These are phyloP conservation scores for Euwallacea fornicatus DNA, from an alignment of 1,140 invertebrate genomes.

Conservation along the genomic window DNA sequence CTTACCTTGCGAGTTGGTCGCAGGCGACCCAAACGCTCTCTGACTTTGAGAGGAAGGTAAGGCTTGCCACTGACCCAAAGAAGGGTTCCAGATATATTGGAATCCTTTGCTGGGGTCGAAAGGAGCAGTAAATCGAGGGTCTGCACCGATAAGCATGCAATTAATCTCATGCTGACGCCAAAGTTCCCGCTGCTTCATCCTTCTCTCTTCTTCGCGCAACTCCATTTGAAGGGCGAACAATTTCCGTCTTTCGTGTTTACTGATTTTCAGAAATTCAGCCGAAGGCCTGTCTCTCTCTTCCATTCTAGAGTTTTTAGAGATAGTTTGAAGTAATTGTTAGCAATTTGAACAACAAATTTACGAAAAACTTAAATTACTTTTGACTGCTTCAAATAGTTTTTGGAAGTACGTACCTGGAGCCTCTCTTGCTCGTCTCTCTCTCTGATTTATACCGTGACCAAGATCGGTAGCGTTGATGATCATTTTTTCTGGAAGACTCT, in stretches of 20 bases:
- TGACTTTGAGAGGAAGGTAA: slow-evolving; percentile 50
- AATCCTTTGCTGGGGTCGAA: slow-evolving; percentile 61
- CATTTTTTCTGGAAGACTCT: slow-evolving; percentile 48
- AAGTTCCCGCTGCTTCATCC: slow-evolving; percentile 63
- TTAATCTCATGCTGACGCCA: slow-evolving; percentile 66
- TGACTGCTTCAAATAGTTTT: background rate
- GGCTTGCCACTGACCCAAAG: slow-evolving; percentile 63
- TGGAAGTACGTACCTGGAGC: slow-evolving; percentile 32
- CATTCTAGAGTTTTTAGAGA: too few species aligned
- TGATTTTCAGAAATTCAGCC: slow-evolving; percentile 53
- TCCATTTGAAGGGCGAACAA: slow-evolving; percentile 77
- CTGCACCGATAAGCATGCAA: slow-evolving; percentile 62
- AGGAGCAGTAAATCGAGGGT: slow-evolving; percentile 60
- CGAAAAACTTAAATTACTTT: too few species aligned
- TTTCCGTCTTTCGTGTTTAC: slow-evolving; percentile 72
- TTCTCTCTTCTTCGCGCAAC: slow-evolving; percentile 65
- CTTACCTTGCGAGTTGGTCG: slow-evolving; percentile 41
- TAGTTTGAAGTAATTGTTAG: too few species aligned
- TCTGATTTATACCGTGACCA: slow-evolving; percentile 39
- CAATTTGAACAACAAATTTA: too few species aligned
- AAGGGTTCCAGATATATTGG: slow-evolving; percentile 63
- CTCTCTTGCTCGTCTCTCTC: slow-evolving; percentile 35
- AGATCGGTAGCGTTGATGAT: slow-evolving; percentile 47
- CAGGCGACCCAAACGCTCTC: background rate
- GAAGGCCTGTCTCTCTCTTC: slow-evolving; percentile 51